Conservation (phyloP, 2,888 invertebrate species). For the Nebria salina region DNA sequence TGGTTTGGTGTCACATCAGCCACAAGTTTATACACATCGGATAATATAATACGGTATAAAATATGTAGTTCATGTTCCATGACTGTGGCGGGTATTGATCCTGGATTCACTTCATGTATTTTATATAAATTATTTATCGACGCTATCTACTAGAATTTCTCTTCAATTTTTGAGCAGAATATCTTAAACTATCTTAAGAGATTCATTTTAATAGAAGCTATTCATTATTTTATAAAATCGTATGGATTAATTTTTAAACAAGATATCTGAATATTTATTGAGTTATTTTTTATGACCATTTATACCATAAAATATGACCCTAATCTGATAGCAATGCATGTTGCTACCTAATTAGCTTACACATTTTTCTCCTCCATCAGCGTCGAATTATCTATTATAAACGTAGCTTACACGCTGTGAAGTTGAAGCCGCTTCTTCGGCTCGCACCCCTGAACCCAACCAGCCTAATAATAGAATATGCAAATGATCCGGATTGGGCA, state of each 20-base stretch:
- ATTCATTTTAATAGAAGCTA: too few species aligned
- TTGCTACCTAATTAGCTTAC: constrained; percentile 34
- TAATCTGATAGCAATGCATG: too few species aligned
- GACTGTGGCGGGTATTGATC: background rate
- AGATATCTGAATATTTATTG: too few species aligned
- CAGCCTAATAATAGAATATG: constrained; percentile 42
- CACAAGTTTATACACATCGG: background rate
- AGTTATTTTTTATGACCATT: too few species aligned
- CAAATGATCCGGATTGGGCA: constrained; percentile 34
- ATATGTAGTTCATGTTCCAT: constrained; percentile 1
- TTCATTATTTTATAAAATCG: too few species aligned
- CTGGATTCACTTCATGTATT: background rate
- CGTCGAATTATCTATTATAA: constrained; percentile 28
- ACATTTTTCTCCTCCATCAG: constrained; percentile 30
- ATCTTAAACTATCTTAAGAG: background rate
- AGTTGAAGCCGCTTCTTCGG: background rate
- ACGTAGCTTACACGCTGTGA: constrained; percentile 14
- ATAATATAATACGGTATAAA: background rate
- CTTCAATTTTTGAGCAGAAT: background rate
- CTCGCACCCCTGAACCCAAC: constrained; percentile 17
- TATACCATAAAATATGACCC: too few species aligned
- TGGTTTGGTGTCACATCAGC: background rate
- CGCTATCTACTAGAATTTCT: background rate
- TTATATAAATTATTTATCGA: background rate
- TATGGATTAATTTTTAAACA: too few species aligned